Evolutionary conservation across 2,797 vertebrate species (phyloP).

Genomic region (Tinamus major): DNA sequence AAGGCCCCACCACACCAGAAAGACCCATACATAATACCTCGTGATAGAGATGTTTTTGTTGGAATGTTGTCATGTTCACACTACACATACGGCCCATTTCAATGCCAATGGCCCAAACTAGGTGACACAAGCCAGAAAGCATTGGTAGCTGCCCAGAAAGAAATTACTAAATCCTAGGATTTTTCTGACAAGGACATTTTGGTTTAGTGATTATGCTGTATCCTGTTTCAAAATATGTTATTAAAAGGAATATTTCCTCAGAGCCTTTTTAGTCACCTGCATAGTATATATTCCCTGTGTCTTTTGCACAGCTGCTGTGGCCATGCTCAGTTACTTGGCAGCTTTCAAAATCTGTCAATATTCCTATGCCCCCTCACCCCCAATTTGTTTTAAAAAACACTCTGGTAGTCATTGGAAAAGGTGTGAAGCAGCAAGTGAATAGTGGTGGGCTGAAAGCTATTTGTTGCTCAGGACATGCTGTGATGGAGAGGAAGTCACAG

Average conservation of each 20-base stretch:
- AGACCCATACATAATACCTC: accelerated
- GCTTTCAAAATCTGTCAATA: background rate
- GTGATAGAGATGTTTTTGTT: background rate
- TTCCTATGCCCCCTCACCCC: background rate
- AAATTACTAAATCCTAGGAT: background rate
- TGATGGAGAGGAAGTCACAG: background rate
- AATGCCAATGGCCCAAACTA: background rate
- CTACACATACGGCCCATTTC: background rate
- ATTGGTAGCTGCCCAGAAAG: background rate
- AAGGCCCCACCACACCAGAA: background rate
- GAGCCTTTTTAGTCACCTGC: background rate
- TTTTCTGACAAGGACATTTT: background rate
- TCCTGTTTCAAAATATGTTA: background rate
- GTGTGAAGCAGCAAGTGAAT: background rate
- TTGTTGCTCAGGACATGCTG: background rate
- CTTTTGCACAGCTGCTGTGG: background rate
- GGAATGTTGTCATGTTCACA: background rate
- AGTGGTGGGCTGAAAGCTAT: background rate
- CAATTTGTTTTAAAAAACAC: background rate
- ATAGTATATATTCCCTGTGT: background rate
- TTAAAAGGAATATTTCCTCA: background rate
- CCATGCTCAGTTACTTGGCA: background rate
- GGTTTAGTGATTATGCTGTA: background rate
- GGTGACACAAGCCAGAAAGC: background rate
- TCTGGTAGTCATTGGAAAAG: background rate